Evolutionary conservation across 2,113 vertebrate genomes (phyloP).

Genomic region (Oryzias woworae): DNA sequence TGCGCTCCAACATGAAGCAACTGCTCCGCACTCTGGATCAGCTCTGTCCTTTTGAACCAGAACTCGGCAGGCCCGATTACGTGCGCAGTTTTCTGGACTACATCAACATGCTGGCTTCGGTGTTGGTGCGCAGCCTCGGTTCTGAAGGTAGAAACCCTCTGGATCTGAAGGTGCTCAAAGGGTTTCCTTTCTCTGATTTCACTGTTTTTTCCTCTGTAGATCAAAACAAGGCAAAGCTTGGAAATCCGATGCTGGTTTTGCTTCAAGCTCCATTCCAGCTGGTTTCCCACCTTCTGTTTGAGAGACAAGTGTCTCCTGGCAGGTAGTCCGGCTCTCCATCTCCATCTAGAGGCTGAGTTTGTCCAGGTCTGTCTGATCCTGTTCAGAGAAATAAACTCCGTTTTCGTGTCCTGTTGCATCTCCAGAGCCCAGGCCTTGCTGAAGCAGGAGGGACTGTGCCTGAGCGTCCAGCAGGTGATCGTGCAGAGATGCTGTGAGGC

Average conservation of each 20-base stretch:
- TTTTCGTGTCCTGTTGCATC: background rate
- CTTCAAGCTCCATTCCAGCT: constrained; percentile 89
- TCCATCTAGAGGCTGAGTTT: too few species aligned
- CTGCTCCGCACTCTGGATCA: constrained; percentile 83
- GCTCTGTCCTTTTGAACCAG: constrained; percentile 67
- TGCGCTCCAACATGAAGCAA: constrained; percentile 83
- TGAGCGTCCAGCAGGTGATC: constrained; percentile 90
- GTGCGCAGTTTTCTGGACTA: constrained; percentile 86
- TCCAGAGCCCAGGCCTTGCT: constrained; percentile 83
- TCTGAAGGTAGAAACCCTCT: constrained; percentile 76
- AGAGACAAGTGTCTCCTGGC: constrained; percentile 90
- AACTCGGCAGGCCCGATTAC: constrained; percentile 71
- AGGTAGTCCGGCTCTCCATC: constrained; percentile 72
- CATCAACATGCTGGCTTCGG: constrained; percentile 81
- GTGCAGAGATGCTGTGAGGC: constrained; percentile 87
- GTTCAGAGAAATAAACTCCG: too few species aligned
- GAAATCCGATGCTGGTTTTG: constrained; percentile 91
- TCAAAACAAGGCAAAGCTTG: constrained; percentile 82
- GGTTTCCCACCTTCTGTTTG: constrained; percentile 90
- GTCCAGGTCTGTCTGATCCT: too few species aligned
- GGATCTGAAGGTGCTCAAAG: background rate
- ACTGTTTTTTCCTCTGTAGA: constrained; percentile 66
- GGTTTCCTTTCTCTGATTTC: background rate
- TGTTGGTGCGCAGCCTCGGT: constrained; percentile 84
- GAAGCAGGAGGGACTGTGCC: constrained; percentile 80